Evolutionary conservation across 2,888 invertebrate species (phyloP), one percentile per base, ranked within the genome.

Genomic region (Mycogona germanica): DNA sequence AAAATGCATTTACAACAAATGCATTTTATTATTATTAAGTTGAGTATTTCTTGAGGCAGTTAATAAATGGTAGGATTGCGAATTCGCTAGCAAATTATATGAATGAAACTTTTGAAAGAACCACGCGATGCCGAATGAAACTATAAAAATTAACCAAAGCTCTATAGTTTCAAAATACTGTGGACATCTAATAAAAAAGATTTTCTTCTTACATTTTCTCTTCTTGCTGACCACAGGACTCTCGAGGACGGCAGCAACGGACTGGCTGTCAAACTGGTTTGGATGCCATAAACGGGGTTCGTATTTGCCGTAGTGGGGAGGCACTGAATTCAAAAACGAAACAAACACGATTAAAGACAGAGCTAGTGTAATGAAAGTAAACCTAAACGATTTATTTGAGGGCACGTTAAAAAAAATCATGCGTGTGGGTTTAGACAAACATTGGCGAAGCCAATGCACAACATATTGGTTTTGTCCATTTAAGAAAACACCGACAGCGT

Each of bases 221-320:
- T 23, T 25, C 12, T 29, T 42, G 21, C 19, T 42, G 26, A 19
- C 14, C 9, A 30, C 19, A 25, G 19, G 29, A 28, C 21, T n/a
- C 7, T 44, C 29, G 29, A 7, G 12, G 5, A n/a, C 23, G 12
- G 12, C n/a, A 2, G 29, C 19, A n/a, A n/a, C 17, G 14, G n/a
- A 21, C 6, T 26, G 28, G 30, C 17, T 40, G 5, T 21, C n/a
- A 6, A 30, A 29, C 2, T 19, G 26, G 30, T 25, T 38, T 7
- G 28, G 17, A 6, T 38, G 38, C 38, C 21, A n/a, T 28, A 30
- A 14, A 17, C 47, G 28, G 14, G 26, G 21, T 6, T 48, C 40
- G 9, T 40, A 53, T 17, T 40, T 48, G n/a, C 38, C 41, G 25
- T 38, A 53, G 48, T 53, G 38, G 1, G 53, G 53, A 2, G 53